A percentile compares a stretch with the other conserved stretches of the same genome.
phyloP scores from a whole-genome alignment of 2,797 vertebrate genomes.

The Potorous gilbertii region DNA sequence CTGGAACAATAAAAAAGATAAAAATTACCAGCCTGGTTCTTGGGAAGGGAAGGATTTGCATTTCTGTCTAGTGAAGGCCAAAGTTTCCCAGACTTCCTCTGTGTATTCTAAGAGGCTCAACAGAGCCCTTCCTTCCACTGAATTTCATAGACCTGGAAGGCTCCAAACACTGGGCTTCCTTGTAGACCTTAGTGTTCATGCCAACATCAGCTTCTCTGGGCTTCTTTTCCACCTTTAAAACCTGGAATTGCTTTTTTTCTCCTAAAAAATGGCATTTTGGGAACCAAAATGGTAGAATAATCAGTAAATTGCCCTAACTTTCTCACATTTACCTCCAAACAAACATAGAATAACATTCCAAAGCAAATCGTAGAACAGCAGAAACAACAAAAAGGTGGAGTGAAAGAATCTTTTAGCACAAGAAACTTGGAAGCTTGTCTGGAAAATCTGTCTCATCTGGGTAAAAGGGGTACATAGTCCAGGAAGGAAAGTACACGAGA shows the following conservation, averaged over 20 bases:
- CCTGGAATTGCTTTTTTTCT: background rate
- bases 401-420: background rate
- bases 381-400: background rate
- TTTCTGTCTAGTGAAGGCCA: slow-evolving; percentile 45
- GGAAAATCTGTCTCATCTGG: background rate
- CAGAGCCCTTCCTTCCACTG: background rate
- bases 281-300: background rate
- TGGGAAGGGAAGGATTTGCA: slow-evolving; percentile 56
- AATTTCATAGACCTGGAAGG: background rate
- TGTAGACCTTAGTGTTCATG: background rate
- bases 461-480: background rate
- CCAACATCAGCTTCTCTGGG: background rate
- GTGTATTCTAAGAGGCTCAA: background rate
- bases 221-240: background rate
- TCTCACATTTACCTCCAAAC: background rate
- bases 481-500: background rate
- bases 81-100: slow-evolving; percentile 20
- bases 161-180: background rate
- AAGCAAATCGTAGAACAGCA: background rate
- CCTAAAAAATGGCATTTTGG: background rate
- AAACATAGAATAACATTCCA: background rate
- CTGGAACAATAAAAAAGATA: slow-evolving; percentile 67
- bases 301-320: background rate
- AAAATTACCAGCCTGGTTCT: slow-evolving; percentile 52
- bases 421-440: background rate